A percentile compares a stretch with the other conserved stretches of the same genome.
These are phyloP conservation scores for Podarcis lilfordi DNA, from an alignment of 2,797 vertebrate species.

Conservation along the genomic window DNA sequence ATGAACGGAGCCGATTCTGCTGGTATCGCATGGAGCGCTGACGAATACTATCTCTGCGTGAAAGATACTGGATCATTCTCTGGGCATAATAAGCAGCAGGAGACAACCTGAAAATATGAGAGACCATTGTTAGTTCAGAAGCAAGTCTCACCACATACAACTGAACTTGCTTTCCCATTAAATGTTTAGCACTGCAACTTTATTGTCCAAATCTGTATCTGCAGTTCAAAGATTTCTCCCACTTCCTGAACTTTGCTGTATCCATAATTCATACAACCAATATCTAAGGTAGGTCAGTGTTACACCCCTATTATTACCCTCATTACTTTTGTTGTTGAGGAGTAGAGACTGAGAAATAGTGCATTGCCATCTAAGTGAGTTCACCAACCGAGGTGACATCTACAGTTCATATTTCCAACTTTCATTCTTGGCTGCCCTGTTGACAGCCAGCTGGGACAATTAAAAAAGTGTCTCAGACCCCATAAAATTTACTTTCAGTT, in stretches of 20 bases:
- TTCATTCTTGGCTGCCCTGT: not conserved
- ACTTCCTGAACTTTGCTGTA: not conserved
- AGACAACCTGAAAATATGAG: constrained; percentile 85
- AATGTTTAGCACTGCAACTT: not conserved
- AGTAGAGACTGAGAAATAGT: no score
- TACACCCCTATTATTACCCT: not conserved
- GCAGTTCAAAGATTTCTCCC: not conserved
- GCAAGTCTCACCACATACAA: not conserved
- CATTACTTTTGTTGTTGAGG: no score
- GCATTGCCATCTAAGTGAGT: no score
- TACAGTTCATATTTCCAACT: not conserved
- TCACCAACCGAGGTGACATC: no score
- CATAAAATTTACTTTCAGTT: not conserved
- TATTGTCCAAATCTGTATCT: not conserved
- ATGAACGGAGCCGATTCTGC: constrained; percentile 94
- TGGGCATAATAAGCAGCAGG: constrained; percentile 98
- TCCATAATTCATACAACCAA: not conserved
- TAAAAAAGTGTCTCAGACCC: not conserved
- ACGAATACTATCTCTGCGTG: constrained; percentile 96
- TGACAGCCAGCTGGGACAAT: not conserved
- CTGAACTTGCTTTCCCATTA: not conserved
- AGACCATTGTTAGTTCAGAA: constrained; percentile 28
- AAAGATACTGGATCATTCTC: constrained; percentile 99
- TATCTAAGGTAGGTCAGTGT: not conserved
- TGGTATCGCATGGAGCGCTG: constrained; percentile 97